Base-by-base conservation (phyloP, 1,140 invertebrate genomes). In the Pseudomyrmex pallidus region DNA sequence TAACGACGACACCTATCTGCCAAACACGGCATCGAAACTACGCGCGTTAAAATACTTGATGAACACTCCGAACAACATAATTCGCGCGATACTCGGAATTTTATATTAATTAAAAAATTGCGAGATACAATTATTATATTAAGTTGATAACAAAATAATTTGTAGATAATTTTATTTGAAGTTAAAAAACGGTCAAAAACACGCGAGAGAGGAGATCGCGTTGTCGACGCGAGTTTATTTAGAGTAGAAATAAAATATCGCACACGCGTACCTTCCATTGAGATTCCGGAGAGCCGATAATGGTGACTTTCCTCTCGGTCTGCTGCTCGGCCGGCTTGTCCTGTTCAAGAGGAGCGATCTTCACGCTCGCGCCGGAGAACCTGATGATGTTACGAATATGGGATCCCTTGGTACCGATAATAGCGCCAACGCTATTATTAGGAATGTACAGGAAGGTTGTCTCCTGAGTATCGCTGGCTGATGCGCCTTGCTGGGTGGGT, bases 361-460 rank as follows among this genome's bases (percentile, higher is more conserved):
- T 99, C 0, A 99, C 98, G 74, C 97, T 98, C 63, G 98, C 98
- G 84, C 98, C 98, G 85, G 98, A 99, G 93, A 99, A 98, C 90
- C 98, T 96, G 90, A 99, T 99, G 85, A 99, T 99, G 93, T 99
- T 99, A 85, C 98, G 97, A 87, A 99, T 99, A 93, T 99, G 98
- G 2, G 97, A 97, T 44, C 99, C 99, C 92, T 98, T 99, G 13
- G 98, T 99, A 73, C 99, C 99, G 90, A 99, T 99, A 62, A 99
- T 98, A 64, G 98, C 98, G 61, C 99, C 99, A 20, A 99, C 98
- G 68, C 98, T 98, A 91, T 98, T 98, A 92, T 99, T 99, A 46
- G 99, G 99, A 95, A 99, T 99, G 95, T 99, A 99, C 74, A 99
- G 95, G 92, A 97, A 98, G 10, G 98, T 98, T 3, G 98, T 98